These are phyloP conservation scores for Philereme transversata DNA, from an alignment of 2,888 invertebrate species.

Conservation along the genomic window DNA sequence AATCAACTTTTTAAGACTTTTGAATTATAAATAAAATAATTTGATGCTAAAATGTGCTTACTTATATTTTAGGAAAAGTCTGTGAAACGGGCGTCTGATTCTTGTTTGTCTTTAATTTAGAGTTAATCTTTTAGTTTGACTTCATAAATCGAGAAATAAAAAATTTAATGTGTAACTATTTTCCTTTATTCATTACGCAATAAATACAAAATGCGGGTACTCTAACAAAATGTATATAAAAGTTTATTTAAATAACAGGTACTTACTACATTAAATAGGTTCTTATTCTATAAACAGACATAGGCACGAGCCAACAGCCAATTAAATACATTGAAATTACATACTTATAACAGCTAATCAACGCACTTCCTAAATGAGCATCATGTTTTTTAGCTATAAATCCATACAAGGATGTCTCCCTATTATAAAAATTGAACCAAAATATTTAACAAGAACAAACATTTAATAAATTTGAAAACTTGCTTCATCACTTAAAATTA, in stretches of 20 bases:
- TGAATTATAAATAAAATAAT: too few relatives aligned
- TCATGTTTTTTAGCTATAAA: background rate
- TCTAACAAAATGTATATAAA: slow-evolving; percentile 28
- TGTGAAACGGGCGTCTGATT: background rate
- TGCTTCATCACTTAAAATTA: background rate
- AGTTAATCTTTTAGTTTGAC: slow-evolving; percentile 11
- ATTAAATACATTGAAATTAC: slow-evolving; percentile 16
- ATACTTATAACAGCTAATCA: background rate
- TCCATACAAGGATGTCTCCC: too few relatives aligned
- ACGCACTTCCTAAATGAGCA: background rate
- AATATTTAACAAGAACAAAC: too few relatives aligned
- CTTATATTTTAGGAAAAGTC: slow-evolving; percentile 6
- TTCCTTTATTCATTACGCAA: slow-evolving; percentile 25
- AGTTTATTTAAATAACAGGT: slow-evolving; percentile 19
- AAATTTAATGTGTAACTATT: slow-evolving; percentile 8
- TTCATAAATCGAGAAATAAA: slow-evolving; percentile 21
- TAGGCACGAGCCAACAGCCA: slow-evolving; percentile 23
- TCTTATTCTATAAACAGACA: slow-evolving; percentile 18
- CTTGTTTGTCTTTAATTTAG: background rate
- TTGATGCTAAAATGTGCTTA: background rate
- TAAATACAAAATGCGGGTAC: slow-evolving; percentile 34
- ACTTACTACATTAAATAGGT: slow-evolving; percentile 23
- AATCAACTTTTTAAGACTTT: too few relatives aligned
- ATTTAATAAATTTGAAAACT: too few relatives aligned
- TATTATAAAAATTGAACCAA: too few relatives aligned